A percentile compares a stretch with the other conserved stretches of the same genome.
These are phyloP conservation scores for Trichoplax adhaerens DNA, from an alignment of 37 sponge, comb jelly and placozoan species.

Conservation along the genomic window DNA sequence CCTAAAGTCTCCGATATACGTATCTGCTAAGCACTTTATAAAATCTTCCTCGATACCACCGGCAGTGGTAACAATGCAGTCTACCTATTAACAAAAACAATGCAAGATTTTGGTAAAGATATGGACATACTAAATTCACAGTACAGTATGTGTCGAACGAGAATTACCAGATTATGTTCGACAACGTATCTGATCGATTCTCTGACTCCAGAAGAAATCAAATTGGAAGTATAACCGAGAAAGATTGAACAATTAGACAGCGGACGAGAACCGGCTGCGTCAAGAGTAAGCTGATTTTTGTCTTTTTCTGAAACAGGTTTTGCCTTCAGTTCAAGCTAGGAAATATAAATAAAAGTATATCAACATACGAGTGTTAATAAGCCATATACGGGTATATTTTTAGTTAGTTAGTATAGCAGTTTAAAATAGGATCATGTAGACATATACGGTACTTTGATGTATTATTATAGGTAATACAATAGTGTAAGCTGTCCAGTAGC, in stretches of 20 bases:
- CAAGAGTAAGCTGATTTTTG: background rate
- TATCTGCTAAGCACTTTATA: conserved; percentile 87
- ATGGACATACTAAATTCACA: background rate
- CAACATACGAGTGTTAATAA: background rate
- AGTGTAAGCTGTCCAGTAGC: too few relatives aligned
- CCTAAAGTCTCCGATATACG: conserved; percentile 71
- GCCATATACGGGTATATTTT: too few relatives aligned
- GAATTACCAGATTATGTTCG: conserved; percentile 72
- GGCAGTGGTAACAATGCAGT: conserved; percentile 82
- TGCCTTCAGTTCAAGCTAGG: conserved; percentile 30
- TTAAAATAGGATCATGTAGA: too few relatives aligned
- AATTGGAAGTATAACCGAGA: conserved; percentile 93
- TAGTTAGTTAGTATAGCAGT: too few relatives aligned
- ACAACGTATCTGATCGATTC: conserved; percentile 73
- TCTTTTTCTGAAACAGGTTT: conserved; percentile 19
- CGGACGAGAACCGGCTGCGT: conserved; percentile 30
- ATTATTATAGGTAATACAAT: too few relatives aligned
- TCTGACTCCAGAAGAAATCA: conserved; percentile 79
- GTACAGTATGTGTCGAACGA: background rate
- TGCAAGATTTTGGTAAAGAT: background rate
- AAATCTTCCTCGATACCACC: conserved; percentile 97
- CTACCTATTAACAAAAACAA: conserved; percentile 34
- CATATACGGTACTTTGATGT: too few relatives aligned
- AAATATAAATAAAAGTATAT: conserved; percentile 4
- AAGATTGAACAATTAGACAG: conserved; percentile 86